Evolutionary conservation across 2,888 invertebrate species (phyloP), one percentile per base, ranked within the genome.

Genomic region (Amiota minor): DNA sequence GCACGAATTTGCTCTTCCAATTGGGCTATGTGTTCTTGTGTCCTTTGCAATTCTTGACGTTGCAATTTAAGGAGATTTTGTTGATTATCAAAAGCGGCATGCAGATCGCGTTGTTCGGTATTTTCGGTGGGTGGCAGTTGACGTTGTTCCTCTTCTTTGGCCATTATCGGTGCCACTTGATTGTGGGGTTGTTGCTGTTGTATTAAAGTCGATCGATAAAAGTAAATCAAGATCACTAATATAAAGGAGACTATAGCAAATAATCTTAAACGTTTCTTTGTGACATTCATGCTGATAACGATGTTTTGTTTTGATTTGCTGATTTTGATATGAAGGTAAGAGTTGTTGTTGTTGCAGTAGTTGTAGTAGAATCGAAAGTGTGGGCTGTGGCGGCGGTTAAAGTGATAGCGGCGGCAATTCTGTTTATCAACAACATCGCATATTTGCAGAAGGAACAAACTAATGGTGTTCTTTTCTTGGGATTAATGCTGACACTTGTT

Each of bases 1-100:
- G 93, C 91, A 70, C 92, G 91, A 55, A 96, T 91, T 90, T 95
- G 95, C 77, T 93, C 92, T 88, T 95, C 95, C 71, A 96, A 87
- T 71, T 92, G 92, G 55, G 91, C 91, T 76, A 96, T 92, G 81
- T 92, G 92, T 47, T 89, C 89, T 78, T 92, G 92, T 0, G 94
- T 94, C 80, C 93, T 93, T 75, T 91, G 90, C 20, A 95, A 85
- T 80, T 93, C 92, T 18, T 80, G 76, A 0, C 80, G 83, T 49
- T 88, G 89, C 70, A 83, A 80, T 35, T 83, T 79, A 61, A 89
- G 64, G 14, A 81, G 65, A 1, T 78, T 73, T 56, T 80, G 80
- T 72, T 85, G 84, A 16, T 78, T 75, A n/a, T 83, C 80, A 64
- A 79, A 85, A 2, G 80, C 80, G 2, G 77, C 74, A 49, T 79